phyloP scores from a whole-genome alignment of 2,888 invertebrate species.

The Sphinx pinastri region DNA sequence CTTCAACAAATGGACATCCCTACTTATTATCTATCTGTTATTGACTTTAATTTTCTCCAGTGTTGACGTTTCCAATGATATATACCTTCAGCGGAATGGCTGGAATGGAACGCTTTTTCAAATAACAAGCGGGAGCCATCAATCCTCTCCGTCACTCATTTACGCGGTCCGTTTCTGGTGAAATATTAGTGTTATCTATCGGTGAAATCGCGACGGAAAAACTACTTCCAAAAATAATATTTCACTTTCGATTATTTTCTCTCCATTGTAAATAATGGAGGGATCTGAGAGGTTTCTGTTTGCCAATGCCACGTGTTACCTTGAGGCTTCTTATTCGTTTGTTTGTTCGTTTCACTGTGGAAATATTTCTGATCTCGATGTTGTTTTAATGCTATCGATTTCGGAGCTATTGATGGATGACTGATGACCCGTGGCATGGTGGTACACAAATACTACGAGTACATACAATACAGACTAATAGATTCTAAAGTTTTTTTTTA shows the following conservation, averaged over 20 bases:
- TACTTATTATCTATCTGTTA: slow-evolving; percentile 75
- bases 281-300: slow-evolving; percentile 61
- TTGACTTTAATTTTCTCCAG: slow-evolving; percentile 82
- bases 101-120: slow-evolving; percentile 81
- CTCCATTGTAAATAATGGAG: slow-evolving; percentile 79
- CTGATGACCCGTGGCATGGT: not conserved
- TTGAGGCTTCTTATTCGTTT: slow-evolving; percentile 48
- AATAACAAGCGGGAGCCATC: slow-evolving; percentile 79
- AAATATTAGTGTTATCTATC: slow-evolving; percentile 80
- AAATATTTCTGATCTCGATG: slow-evolving; percentile 15
- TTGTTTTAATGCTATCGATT: not conserved
- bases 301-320: slow-evolving; percentile 61
- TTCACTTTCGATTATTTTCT: slow-evolving; percentile 78
- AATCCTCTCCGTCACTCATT: slow-evolving; percentile 79
- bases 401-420: not conserved
- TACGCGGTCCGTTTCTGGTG: slow-evolving; percentile 67
- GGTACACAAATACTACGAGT: too few species aligned
- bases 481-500: too few species aligned
- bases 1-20: slow-evolving; percentile 42
- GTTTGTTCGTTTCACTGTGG: slow-evolving; percentile 36
- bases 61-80: slow-evolving; percentile 81
- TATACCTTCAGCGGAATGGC: slow-evolving; percentile 72
- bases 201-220: slow-evolving; percentile 74
- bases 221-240: slow-evolving; percentile 77
- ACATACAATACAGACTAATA: too few species aligned